Evolutionary conservation across 2,113 vertebrate genomes (phyloP).

Genomic region (Tragelaphus buxtoni): DNA sequence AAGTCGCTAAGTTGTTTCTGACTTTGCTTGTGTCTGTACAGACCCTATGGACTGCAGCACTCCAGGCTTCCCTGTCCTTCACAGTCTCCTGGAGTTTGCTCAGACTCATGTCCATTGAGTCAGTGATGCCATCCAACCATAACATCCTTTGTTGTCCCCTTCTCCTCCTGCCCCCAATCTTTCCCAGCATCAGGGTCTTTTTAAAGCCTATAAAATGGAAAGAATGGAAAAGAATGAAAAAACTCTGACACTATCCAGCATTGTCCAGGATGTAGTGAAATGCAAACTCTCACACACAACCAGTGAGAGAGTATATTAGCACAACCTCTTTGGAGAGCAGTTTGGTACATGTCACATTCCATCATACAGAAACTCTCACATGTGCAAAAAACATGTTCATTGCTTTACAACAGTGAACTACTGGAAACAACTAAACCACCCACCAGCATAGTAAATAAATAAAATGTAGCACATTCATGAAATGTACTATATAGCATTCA

Average conservation of each 20-base stretch:
- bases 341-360: neutral
- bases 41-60: neutral
- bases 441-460: neutral
- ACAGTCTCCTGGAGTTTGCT: neutral
- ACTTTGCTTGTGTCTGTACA: neutral
- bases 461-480: neutral
- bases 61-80: neutral
- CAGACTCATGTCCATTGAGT: neutral
- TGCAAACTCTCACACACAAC: neutral
- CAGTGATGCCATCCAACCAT: neutral
- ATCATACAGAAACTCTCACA: neutral
- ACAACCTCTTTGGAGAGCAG: neutral
- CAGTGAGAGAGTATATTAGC: neutral
- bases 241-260: neutral
- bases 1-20: neutral
- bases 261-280: neutral
- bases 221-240: neutral
- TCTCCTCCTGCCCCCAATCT: neutral
- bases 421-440: neutral
- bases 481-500: neutral
- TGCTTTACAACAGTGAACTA: neutral
- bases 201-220: neutral
- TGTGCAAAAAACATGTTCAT: neutral
- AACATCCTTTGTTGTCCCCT: neutral
- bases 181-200: neutral